A percentile compares a stretch with the other conserved stretches of the same genome.
phyloP scores from a whole-genome alignment of 2,797 vertebrate species.

The Knipowitschia caucasica region DNA sequence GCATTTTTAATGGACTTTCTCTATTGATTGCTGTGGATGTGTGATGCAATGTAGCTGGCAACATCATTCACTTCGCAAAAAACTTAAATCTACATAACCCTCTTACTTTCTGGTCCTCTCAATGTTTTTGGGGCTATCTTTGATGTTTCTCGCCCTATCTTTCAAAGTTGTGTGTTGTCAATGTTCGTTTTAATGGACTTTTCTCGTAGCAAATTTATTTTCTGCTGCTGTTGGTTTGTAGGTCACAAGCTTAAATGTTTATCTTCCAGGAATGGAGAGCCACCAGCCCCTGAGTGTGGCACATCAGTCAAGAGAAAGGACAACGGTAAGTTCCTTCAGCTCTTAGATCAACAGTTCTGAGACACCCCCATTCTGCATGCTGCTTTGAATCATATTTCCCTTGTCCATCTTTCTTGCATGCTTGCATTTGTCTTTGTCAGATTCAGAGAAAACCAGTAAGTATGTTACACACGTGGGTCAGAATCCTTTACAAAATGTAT shows the following conservation, averaged over 20 bases:
- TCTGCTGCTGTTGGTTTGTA: slow-evolving; percentile 24
- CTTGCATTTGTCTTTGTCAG: slow-evolving; percentile 34
- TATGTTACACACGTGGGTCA: slow-evolving; percentile 21
- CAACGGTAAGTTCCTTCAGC: slow-evolving; percentile 76
- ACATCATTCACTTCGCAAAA: slow-evolving; percentile 72
- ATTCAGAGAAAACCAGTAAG: slow-evolving; percentile 59
- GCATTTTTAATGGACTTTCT: slow-evolving; percentile 36
- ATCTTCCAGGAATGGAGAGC: slow-evolving; percentile 73
- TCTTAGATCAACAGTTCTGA: no score
- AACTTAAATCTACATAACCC: background rate
- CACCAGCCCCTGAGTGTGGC: slow-evolving; percentile 83
- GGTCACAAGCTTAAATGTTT: slow-evolving; percentile 16
- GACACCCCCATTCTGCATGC: slow-evolving; percentile 20
- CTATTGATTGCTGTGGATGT: slow-evolving; percentile 53
- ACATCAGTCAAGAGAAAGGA: slow-evolving; percentile 88
- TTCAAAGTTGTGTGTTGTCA: background rate
- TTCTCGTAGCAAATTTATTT: background rate
- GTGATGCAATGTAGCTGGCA: slow-evolving; percentile 91
- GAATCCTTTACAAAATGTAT: background rate
- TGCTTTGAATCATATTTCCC: slow-evolving; percentile 15
- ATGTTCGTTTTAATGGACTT: slow-evolving; percentile 18
- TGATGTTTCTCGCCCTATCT: background rate
- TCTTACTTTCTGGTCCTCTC: background rate
- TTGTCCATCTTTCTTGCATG: slow-evolving; percentile 49
- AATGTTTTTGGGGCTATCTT: background rate